Percentiles rank a stretch among this genome's conserved stretches.
phyloP scores from a whole-genome alignment of 2,113 vertebrate genomes.

The Argyrosomus japonicus region DNA sequence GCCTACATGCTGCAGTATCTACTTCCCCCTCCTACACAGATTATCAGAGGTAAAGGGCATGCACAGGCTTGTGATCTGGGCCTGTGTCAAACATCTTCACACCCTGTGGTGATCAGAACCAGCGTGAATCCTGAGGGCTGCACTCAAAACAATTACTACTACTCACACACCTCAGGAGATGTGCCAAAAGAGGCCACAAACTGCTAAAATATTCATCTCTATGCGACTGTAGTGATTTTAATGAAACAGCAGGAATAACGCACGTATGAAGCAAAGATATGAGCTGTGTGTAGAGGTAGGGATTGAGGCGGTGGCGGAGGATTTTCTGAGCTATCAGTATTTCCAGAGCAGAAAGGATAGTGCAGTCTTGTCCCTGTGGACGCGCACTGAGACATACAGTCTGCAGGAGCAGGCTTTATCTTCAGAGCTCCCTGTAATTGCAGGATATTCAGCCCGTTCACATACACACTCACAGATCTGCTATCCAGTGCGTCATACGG shows the following conservation, averaged over 20 bases:
- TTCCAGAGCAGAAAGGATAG: constrained; percentile 53
- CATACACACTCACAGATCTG: constrained; percentile 61
- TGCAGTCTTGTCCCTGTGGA: constrained; percentile 61
- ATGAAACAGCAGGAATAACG: constrained; percentile 17
- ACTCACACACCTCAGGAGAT: not conserved
- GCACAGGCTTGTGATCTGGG: constrained; percentile 13
- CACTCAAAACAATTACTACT: not conserved
- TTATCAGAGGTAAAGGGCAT: constrained; percentile 14
- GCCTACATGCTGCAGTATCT: constrained; percentile 25
- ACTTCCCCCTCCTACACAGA: constrained; percentile 46
- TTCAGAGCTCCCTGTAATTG: constrained; percentile 71
- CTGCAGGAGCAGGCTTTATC: constrained; percentile 70
- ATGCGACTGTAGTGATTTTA: not conserved
- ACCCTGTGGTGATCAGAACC: constrained; percentile 2
- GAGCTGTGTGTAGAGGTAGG: constrained; percentile 1
- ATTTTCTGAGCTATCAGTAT: constrained; percentile 41
- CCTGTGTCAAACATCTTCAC: constrained; percentile 4
- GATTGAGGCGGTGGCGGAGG: constrained; percentile 11
- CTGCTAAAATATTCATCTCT: not conserved
- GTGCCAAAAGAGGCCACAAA: not conserved
- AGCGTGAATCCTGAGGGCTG: not conserved
- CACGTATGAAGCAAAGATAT: not conserved
- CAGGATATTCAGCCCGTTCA: constrained; percentile 71
- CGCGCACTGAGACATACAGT: constrained; percentile 67
- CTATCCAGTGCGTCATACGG: constrained; percentile 65